phyloP scores from a whole-genome alignment of 2,113 vertebrate genomes.

The Daphoenositta chrysoptera region DNA sequence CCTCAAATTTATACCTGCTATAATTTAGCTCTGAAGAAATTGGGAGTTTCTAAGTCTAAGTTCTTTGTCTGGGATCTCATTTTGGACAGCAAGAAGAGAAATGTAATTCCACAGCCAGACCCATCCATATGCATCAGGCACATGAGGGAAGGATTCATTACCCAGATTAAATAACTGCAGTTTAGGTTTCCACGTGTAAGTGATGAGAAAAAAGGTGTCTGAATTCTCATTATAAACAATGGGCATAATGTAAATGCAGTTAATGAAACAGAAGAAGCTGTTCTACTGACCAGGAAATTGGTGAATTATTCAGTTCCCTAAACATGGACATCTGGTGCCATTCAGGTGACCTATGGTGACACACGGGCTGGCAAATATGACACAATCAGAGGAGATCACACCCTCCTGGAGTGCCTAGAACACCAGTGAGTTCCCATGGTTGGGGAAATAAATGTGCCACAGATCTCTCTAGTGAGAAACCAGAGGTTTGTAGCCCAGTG shows the following conservation, averaged over 20 bases:
- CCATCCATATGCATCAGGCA: background rate
- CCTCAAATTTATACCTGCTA: background rate
- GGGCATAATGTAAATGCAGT: background rate
- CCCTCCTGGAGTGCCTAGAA: background rate
- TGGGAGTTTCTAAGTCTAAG: background rate
- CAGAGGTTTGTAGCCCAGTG: background rate
- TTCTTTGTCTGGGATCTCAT: background rate
- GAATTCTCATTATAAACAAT: background rate
- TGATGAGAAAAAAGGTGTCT: background rate
- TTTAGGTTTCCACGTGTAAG: background rate
- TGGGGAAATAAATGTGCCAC: background rate
- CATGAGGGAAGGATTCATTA: background rate
- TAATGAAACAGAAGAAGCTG: background rate
- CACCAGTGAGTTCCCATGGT: background rate
- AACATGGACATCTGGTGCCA: background rate
- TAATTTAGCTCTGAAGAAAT: background rate
- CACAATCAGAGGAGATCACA: background rate
- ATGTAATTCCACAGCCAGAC: background rate
- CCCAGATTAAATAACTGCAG: background rate
- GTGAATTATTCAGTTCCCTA: background rate
- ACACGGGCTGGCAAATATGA: accelerated
- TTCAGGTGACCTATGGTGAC: background rate
- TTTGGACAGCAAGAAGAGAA: background rate
- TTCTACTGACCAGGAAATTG: background rate
- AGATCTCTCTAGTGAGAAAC: background rate